These are phyloP conservation scores for Neodon shergylaensis DNA, from an alignment of 2,113 vertebrate genomes.

Conservation along the genomic window DNA sequence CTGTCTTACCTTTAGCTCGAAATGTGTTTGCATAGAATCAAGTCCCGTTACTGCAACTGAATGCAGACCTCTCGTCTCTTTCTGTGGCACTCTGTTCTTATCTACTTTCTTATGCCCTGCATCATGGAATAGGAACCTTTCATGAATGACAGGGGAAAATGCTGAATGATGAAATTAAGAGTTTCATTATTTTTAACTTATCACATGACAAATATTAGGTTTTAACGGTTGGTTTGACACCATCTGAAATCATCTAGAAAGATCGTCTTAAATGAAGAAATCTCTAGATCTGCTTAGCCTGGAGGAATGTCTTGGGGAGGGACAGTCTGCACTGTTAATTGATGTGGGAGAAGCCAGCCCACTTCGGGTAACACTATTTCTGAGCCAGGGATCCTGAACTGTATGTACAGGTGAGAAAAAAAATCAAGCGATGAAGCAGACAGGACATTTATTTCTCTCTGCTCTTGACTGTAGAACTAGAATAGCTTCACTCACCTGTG, in stretches of 20 bases:
- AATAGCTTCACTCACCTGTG: not conserved
- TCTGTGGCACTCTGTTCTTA: not conserved
- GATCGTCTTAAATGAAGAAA: not conserved
- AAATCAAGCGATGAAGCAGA: not conserved
- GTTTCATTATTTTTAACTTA: conserved; percentile 34
- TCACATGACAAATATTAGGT: not conserved
- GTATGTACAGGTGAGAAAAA: no score
- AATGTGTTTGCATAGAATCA: conserved; percentile 54
- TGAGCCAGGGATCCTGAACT: not conserved
- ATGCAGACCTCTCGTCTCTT: not conserved
- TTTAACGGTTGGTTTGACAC: not conserved
- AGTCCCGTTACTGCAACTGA: not conserved
- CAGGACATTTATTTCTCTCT: not conserved
- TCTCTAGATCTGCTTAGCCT: no score
- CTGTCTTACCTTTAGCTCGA: conserved; percentile 42
- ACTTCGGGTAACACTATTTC: no score
- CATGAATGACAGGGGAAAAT: not conserved
- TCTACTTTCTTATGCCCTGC: not conserved
- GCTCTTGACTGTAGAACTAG: not conserved
- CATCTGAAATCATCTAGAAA: not conserved
- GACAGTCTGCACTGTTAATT: not conserved
- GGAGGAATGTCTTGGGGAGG: not conserved
- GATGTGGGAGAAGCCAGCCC: not conserved
- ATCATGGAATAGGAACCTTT: not conserved
- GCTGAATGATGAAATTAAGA: not conserved